Percentiles rank a stretch among this genome's conserved stretches.
These are phyloP conservation scores for Sthenelais limicola DNA, from an alignment of 2,888 invertebrate genomes.

Conservation along the genomic window DNA sequence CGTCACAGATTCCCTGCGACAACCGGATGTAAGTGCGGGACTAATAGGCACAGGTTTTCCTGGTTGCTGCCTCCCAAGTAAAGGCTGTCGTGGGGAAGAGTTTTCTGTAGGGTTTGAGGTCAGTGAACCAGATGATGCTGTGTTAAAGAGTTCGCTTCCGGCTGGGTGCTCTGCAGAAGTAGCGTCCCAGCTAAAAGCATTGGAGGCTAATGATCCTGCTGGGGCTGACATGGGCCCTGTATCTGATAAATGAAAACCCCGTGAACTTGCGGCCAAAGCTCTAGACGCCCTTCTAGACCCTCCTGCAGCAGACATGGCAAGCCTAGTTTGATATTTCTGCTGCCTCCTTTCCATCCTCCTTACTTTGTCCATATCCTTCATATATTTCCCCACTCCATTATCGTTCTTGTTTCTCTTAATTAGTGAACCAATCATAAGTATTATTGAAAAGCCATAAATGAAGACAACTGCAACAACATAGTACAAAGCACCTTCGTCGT, in stretches of 20 bases:
- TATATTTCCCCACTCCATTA: conserved; percentile 63
- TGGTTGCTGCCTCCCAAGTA: too few species aligned
- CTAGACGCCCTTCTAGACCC: conserved; percentile 3
- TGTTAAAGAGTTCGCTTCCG: too few species aligned
- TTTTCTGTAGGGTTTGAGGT: too few species aligned
- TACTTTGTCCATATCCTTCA: conserved; percentile 67
- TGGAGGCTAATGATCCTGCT: background rate
- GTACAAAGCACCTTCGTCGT: conserved; percentile 67
- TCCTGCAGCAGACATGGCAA: conserved; percentile 40
- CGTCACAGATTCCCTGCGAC: too few species aligned
- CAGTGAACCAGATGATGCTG: too few species aligned
- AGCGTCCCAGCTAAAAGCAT: conserved; percentile 5
- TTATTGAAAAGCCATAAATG: conserved; percentile 68
- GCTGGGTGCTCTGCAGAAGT: too few species aligned
- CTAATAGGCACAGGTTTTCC: too few species aligned
- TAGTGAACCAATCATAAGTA: conserved; percentile 70
- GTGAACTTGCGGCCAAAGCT: conserved; percentile 12
- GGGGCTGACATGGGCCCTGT: too few species aligned
- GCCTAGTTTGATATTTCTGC: conserved; percentile 50
- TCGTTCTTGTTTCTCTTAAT: conserved; percentile 67
- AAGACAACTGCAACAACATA: conserved; percentile 68
- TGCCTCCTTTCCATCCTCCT: conserved; percentile 64
- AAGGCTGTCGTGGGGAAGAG: too few species aligned
- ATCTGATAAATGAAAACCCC: too few species aligned
- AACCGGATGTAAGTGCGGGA: too few species aligned